These are phyloP conservation scores for Tetrapedia diversipes DNA, from an alignment of 2,888 invertebrate species.

Conservation along the genomic window DNA sequence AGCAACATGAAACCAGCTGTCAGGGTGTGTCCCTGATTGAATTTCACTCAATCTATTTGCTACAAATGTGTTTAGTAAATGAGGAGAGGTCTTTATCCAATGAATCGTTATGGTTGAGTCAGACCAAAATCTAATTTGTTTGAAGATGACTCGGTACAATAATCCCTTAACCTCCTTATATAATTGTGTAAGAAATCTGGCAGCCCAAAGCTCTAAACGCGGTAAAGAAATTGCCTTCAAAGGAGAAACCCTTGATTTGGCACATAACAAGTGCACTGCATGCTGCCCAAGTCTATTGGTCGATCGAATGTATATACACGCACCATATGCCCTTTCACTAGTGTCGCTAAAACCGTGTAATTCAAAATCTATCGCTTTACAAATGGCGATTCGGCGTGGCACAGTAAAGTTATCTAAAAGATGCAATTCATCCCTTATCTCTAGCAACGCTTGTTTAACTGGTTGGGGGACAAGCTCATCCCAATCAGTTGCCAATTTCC, in stretches of 20 bases:
- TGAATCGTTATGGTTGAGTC: background rate
- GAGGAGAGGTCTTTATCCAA: background rate
- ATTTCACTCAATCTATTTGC: background rate
- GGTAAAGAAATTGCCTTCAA: background rate
- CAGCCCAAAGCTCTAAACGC: background rate
- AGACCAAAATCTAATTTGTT: background rate
- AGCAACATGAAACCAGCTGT: no score
- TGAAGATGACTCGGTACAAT: background rate
- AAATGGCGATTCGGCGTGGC: no score
- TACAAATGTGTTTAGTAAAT: background rate
- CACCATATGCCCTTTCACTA: background rate
- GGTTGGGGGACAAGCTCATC: no score
- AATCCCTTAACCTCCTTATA: background rate
- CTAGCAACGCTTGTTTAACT: no score
- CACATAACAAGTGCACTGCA: background rate
- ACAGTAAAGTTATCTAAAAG: no score
- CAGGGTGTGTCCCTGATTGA: background rate
- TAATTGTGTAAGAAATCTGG: background rate
- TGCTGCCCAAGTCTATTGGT: background rate
- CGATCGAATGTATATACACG: background rate
- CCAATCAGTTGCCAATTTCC: no score
- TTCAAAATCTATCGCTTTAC: no score
- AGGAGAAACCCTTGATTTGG: background rate
- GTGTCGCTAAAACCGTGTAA: background rate
- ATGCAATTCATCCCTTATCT: no score